A percentile compares a stretch with the other conserved stretches of the same genome.
These are phyloP conservation scores for Polyommatus icarus DNA, from an alignment of 2,888 invertebrate species.

Conservation along the genomic window DNA sequence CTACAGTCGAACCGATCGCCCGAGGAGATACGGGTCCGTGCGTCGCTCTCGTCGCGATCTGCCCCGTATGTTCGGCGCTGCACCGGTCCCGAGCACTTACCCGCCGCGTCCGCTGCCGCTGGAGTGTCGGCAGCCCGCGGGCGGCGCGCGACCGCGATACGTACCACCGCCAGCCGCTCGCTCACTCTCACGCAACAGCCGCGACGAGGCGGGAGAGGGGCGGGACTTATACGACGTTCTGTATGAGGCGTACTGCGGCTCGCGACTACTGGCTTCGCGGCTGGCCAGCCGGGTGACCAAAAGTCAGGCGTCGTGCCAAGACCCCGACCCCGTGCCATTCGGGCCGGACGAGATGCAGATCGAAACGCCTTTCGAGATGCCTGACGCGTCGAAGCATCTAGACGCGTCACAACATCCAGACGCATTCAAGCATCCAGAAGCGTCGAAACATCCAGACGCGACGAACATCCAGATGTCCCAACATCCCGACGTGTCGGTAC, in stretches of 20 bases:
- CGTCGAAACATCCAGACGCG: conserved; percentile 16
- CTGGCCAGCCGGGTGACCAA: conserved; percentile 38
- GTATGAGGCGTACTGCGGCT: conserved; percentile 43
- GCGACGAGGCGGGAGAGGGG: conserved; percentile 32
- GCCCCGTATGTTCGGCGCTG: conserved; percentile 42
- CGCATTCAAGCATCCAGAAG: conserved; percentile 27
- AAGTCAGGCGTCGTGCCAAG: conserved; percentile 37
- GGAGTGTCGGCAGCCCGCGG: conserved; percentile 45
- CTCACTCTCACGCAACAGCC: neutral
- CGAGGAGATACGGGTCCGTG: conserved; percentile 42
- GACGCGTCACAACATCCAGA: conserved; percentile 32
- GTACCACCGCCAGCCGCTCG: conserved; percentile 37
- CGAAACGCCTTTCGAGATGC: neutral
- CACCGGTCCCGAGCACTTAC: conserved; percentile 42
- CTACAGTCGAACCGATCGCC: conserved; percentile 37
- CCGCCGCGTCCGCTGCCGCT: conserved; percentile 44
- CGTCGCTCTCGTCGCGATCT: conserved; percentile 43
- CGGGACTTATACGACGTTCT: conserved; percentile 37
- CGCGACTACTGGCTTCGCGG: conserved; percentile 36
- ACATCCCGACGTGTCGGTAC: conserved; percentile 38
- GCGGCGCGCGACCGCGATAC: conserved; percentile 44
- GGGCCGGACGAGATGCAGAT: conserved; percentile 40
- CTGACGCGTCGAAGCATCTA: neutral
- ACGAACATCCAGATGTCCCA: conserved; percentile 36
- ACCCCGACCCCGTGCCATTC: conserved; percentile 36